Evolutionary conservation across 2,888 invertebrate genomes (phyloP).

Genomic region (Chrysotoxum bicinctum): DNA sequence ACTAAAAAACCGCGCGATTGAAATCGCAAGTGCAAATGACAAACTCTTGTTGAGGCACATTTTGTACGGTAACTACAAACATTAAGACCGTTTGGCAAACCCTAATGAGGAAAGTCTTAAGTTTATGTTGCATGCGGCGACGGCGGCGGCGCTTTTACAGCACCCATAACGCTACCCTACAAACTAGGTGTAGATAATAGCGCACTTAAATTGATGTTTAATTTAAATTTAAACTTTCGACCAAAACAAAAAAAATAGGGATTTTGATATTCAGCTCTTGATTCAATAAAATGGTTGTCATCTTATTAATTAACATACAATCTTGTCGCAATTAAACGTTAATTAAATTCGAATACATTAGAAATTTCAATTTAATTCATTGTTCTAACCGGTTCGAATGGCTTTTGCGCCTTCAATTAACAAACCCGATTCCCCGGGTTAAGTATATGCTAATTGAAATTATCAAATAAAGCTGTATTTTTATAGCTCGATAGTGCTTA

Average conservation of each 20-base stretch:
- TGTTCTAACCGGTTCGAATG: constrained; percentile 8
- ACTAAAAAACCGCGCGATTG: too few relatives aligned
- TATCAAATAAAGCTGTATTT: background rate
- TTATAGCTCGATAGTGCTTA: background rate
- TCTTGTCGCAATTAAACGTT: background rate
- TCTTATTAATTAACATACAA: background rate
- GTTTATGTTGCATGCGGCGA: too few relatives aligned
- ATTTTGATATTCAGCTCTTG: background rate
- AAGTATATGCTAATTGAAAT: constrained; percentile 24
- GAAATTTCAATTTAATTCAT: background rate
- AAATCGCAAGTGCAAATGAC: too few relatives aligned
- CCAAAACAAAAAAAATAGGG: background rate
- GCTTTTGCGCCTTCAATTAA: background rate
- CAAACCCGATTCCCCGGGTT: background rate
- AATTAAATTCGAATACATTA: background rate
- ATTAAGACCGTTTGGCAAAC: too few relatives aligned
- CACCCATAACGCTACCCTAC: too few relatives aligned
- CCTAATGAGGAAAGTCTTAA: too few relatives aligned
- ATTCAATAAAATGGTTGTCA: background rate
- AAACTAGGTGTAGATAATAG: too few relatives aligned
- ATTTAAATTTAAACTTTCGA: background rate
- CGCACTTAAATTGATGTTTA: background rate
- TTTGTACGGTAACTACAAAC: too few relatives aligned
- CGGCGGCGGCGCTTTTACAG: too few relatives aligned
- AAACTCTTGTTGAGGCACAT: too few relatives aligned